Percentiles rank a stretch among this genome's conserved stretches.
These are phyloP conservation scores for Gasteruption jaculator DNA, from an alignment of 2,888 invertebrate genomes.

Conservation along the genomic window DNA sequence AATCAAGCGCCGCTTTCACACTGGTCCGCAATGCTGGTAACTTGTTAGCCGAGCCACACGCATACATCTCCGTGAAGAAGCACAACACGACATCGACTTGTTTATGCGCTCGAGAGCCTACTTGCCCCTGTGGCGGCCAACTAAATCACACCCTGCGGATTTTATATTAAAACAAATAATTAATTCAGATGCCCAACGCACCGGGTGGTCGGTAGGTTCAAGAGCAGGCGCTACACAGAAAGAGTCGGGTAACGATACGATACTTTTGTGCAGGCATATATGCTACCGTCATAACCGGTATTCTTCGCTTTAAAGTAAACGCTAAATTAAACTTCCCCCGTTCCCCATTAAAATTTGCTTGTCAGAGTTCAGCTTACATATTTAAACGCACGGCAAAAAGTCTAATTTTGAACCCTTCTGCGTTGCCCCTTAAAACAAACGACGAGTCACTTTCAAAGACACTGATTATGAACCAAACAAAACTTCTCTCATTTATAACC, in stretches of 20 bases:
- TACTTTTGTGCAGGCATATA: constrained; percentile 13
- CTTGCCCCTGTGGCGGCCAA: constrained; percentile 41
- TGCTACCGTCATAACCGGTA: too few species aligned
- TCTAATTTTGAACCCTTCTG: too few species aligned
- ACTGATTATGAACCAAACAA: too few species aligned
- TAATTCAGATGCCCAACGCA: constrained; percentile 46
- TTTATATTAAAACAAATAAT: constrained; percentile 52
- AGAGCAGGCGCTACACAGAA: constrained; percentile 9
- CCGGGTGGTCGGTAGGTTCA: constrained; percentile 42
- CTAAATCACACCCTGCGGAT: constrained; percentile 50
- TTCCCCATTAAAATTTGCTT: too few species aligned
- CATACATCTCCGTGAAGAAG: not conserved
- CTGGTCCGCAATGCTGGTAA: constrained; percentile 27
- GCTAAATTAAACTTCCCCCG: too few species aligned
- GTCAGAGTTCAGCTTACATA: too few species aligned
- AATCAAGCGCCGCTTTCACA: constrained; percentile 24
- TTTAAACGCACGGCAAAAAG: too few species aligned
- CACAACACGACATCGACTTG: constrained; percentile 32
- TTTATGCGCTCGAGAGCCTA: constrained; percentile 41
- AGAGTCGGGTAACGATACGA: constrained; percentile 19
- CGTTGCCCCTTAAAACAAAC: too few species aligned
- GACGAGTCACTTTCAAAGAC: too few species aligned
- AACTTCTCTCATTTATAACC: too few species aligned
- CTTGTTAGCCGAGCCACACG: constrained; percentile 31
- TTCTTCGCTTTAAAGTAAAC: too few species aligned